Conservation (phyloP, 2,888 invertebrate genomes). For the Drosophila mimetica region DNA sequence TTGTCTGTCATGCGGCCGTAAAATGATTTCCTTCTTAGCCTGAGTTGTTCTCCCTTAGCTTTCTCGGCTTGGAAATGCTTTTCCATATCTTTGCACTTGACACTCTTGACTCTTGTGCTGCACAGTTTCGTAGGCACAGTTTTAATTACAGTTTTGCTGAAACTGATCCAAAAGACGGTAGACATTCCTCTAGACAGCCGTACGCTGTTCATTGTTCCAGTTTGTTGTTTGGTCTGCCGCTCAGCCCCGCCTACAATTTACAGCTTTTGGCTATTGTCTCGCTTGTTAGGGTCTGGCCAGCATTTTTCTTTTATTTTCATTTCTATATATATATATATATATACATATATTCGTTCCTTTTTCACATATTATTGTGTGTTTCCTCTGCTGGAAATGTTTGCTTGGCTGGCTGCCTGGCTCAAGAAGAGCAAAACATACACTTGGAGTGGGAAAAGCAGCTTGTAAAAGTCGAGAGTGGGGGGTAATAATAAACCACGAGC, state of each 20-base stretch:
- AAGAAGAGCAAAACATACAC: constrained; percentile 57
- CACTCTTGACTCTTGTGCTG: constrained; percentile 56
- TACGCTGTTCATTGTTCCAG: constrained; percentile 44
- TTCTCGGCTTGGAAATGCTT: constrained; percentile 51
- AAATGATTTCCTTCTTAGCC: constrained; percentile 71
- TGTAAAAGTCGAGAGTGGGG: neutral
- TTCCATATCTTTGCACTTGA: constrained; percentile 70
- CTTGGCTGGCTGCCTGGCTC: constrained; percentile 61
- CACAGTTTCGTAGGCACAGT: constrained; percentile 64
- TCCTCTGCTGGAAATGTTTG: constrained; percentile 70
- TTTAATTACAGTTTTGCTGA: constrained; percentile 69
- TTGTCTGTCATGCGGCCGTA: constrained; percentile 74
- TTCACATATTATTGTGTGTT: constrained; percentile 52
- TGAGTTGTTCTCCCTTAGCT: constrained; percentile 6
- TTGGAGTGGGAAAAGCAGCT: constrained; percentile 20
- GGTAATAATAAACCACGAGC: constrained; percentile 71
- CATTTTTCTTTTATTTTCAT: constrained; percentile 48
- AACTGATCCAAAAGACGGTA: constrained; percentile 18
- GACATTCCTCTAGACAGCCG: constrained; percentile 48
- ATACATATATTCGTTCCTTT: constrained; percentile 39
- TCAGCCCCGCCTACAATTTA: constrained; percentile 51
- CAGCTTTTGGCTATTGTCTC: constrained; percentile 74
- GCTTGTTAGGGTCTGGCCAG: constrained; percentile 61
- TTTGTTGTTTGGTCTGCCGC: constrained; percentile 31
- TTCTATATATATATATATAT: constrained; percentile 17